Evolutionary conservation across 2,113 vertebrate species (phyloP).

Genomic region (Callorhinus ursinus): DNA sequence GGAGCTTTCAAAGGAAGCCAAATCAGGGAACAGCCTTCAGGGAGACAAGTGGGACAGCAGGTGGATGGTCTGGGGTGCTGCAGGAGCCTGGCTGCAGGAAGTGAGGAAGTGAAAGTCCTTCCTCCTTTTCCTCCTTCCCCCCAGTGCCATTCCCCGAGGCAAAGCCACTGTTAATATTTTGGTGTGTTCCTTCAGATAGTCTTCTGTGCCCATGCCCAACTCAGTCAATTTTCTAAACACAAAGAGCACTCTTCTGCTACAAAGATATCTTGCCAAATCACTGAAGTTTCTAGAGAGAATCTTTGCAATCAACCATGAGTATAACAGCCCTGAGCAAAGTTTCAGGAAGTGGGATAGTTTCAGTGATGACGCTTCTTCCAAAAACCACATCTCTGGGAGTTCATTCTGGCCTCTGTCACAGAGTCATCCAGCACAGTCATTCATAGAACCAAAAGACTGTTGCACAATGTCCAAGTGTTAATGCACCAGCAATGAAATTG

Average conservation of each 20-base stretch:
- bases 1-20: background rate
- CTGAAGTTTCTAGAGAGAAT: background rate
- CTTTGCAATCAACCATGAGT: background rate
- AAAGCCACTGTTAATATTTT: background rate
- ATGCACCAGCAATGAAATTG: slow-evolving; percentile 14
- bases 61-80: background rate
- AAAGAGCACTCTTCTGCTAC: background rate
- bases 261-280: background rate
- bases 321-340: background rate
- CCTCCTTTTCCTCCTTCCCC: background rate
- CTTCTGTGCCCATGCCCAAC: background rate
- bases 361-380: background rate
- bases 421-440: background rate
- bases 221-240: background rate
- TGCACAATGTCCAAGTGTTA: background rate
- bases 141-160: too few species aligned
- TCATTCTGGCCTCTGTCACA: background rate
- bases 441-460: background rate
- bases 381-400: background rate
- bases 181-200: background rate
- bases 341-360: background rate
- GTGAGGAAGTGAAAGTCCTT: background rate
- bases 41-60: background rate
- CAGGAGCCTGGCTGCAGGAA: background rate
- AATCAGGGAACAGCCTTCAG: too few species aligned